These are phyloP conservation scores for Hafferia zeledoni DNA, from an alignment of 2,797 vertebrate genomes.

Conservation along the genomic window DNA sequence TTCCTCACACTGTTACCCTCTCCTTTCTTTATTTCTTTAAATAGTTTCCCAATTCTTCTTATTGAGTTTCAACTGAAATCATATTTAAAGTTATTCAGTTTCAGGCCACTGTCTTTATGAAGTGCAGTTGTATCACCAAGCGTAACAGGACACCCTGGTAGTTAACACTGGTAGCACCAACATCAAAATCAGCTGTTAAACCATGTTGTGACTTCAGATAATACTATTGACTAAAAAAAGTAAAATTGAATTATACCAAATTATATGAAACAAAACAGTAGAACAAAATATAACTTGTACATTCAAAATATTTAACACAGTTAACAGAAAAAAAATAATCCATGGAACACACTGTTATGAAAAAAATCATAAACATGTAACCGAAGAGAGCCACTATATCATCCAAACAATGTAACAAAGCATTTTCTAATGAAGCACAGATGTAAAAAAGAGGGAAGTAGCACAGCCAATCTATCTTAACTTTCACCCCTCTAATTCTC, in stretches of 20 bases:
- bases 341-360: constrained; percentile 32
- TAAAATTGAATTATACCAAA: not conserved
- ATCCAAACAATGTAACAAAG: constrained; percentile 62
- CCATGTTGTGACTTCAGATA: not conserved
- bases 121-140: not conserved
- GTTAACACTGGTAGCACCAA: not conserved
- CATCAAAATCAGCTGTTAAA: not conserved
- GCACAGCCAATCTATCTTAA: constrained; percentile 58
- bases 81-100: not conserved
- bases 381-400: constrained; percentile 36
- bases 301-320: constrained; percentile 4
- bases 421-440: constrained; percentile 74
- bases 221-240: not conserved
- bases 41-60: not conserved
- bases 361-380: constrained; percentile 62
- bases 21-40: not conserved
- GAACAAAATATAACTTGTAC: not conserved
- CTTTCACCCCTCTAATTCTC: constrained; percentile 11
- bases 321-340: constrained; percentile 22
- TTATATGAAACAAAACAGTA: not conserved
- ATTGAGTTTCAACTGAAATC: not conserved
- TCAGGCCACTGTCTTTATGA: not conserved
- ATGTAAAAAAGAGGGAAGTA: constrained; percentile 72
- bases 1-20: not conserved
- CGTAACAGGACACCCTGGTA: not conserved